Evolutionary conservation across 2,113 vertebrate genomes (phyloP).

Genomic region (Pterocles gutturalis): DNA sequence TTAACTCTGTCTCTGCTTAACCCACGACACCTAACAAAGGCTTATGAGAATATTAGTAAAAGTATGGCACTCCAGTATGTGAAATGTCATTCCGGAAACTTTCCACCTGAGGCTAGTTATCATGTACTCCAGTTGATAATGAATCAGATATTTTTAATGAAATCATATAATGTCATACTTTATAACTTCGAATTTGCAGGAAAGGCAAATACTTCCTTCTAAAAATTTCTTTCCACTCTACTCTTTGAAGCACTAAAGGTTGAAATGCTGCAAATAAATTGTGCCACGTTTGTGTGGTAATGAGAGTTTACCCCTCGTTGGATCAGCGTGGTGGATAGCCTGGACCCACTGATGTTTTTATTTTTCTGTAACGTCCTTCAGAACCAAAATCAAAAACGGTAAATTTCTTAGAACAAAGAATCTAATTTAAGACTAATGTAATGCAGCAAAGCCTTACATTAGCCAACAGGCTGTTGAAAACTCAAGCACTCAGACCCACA

Average conservation of each 20-base stretch:
- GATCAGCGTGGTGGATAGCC: background rate
- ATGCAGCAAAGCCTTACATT: background rate
- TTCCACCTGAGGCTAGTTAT: background rate
- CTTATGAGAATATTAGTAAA: background rate
- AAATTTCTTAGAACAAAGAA: background rate
- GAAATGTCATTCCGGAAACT: background rate
- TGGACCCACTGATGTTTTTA: background rate
- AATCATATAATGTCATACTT: background rate
- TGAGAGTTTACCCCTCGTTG: background rate
- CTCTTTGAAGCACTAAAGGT: background rate
- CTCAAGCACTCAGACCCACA: background rate
- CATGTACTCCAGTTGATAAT: background rate
- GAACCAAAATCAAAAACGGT: background rate
- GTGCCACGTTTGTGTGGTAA: background rate
- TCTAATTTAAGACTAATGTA: background rate
- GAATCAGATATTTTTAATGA: background rate
- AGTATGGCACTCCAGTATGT: background rate
- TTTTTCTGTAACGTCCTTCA: background rate
- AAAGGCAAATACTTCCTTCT: background rate
- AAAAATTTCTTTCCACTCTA: background rate
- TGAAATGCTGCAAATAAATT: background rate
- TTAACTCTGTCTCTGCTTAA: too few relatives aligned
- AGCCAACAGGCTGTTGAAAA: background rate
- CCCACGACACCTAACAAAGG: background rate
- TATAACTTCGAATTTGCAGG: background rate